Evolutionary conservation across 2,113 vertebrate genomes (phyloP).

Genomic region (Aphyosemion australe): DNA sequence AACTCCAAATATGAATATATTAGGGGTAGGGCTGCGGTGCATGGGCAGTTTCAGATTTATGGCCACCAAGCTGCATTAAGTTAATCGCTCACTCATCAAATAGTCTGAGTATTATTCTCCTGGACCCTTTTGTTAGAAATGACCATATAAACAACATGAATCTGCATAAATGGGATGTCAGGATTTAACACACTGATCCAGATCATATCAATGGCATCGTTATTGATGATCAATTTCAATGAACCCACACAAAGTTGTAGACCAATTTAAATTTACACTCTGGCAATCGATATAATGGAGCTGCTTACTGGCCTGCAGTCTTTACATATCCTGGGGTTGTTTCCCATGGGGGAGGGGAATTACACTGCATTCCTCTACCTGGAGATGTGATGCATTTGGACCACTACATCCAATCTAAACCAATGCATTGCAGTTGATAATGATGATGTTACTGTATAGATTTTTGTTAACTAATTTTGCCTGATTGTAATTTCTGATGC

Average conservation of each 20-base stretch:
- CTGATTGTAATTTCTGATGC: constrained; percentile 52
- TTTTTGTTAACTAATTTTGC: constrained; percentile 46
- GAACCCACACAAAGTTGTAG: constrained; percentile 43
- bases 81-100: constrained; percentile 23
- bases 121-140: too few relatives aligned
- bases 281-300: constrained; percentile 50
- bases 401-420: background rate
- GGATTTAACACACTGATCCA: constrained; percentile 43
- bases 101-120: too few relatives aligned
- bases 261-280: constrained; percentile 39
- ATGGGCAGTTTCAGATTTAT: too few relatives aligned
- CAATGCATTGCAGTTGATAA: constrained; percentile 28
- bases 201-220: constrained; percentile 35
- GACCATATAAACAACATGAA: constrained; percentile 1
- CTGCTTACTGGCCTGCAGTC: constrained; percentile 17
- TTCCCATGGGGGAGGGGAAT: background rate
- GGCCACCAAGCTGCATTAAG: constrained; percentile 21
- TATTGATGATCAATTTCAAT: constrained; percentile 65
- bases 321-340: constrained; percentile 10
- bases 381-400: background rate
- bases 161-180: constrained; percentile 2
- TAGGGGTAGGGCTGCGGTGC: too few relatives aligned
- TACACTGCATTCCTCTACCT: constrained; percentile 4
- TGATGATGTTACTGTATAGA: constrained; percentile 45
- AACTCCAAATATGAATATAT: too few relatives aligned